These are phyloP conservation scores for Atherinomorus stipes DNA, from an alignment of 2,113 vertebrate genomes.

Conservation along the genomic window DNA sequence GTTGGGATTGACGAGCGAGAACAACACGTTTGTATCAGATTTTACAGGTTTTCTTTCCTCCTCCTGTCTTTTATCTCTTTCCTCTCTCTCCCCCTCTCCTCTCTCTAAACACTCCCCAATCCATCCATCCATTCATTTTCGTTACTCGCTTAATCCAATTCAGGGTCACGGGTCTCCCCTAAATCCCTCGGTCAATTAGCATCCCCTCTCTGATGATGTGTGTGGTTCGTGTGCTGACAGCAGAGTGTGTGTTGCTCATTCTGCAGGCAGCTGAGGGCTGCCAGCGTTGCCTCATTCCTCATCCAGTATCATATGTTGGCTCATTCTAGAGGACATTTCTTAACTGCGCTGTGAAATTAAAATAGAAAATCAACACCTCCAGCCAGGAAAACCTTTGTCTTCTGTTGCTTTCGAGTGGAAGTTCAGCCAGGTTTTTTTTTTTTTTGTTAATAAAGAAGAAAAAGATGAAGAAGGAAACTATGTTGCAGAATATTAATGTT, in stretches of 20 bases:
- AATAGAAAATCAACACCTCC: slow-evolving; percentile 29
- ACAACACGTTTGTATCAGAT: no score
- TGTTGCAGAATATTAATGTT: no score
- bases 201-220: slow-evolving; percentile 23
- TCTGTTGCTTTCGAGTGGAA: slow-evolving; percentile 41
- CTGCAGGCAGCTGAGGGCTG: slow-evolving; percentile 46
- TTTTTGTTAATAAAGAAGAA: no score
- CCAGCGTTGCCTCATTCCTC: slow-evolving; percentile 10
- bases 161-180: neutral
- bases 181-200: slow-evolving; percentile 40
- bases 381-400: slow-evolving; percentile 22
- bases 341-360: slow-evolving; percentile 29
- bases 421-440: neutral
- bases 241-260: slow-evolving; percentile 27
- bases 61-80: neutral
- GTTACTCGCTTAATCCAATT: no score
- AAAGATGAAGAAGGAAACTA: no score
- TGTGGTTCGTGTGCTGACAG: slow-evolving; percentile 28
- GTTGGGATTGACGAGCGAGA: no score
- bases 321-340: slow-evolving; percentile 30
- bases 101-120: neutral
- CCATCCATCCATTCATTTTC: no score
- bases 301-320: slow-evolving; percentile 6
- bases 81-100: neutral
- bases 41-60: neutral